Evolutionary conservation across 2,113 vertebrate genomes (phyloP), one percentile per base, ranked within the genome.

Genomic region (Prunella himalayana): DNA sequence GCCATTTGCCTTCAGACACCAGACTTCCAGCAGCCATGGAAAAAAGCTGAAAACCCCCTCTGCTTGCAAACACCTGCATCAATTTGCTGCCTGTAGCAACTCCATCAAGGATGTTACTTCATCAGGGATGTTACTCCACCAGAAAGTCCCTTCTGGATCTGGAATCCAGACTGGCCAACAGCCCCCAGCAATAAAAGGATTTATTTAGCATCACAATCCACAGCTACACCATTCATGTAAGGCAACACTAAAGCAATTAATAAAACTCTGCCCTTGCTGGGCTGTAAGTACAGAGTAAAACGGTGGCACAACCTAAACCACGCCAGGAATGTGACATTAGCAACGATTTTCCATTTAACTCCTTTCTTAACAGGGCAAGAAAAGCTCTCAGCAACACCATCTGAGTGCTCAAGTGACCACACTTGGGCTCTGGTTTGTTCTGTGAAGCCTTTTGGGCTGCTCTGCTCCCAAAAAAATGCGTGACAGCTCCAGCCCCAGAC

Each of bases 401-500:
- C 51, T 11, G 51, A 51, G 76, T 3, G 11, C 19, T 87, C 10
- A 41, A 72, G 41, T 15, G 60, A 65, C 77, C 71, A 60, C 66
- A 7, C n/a, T 63, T 2, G 24, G 80, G 56, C 87, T 54, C 76
- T 88, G 77, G 6, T 30, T 45, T 45, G 28, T 17, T 76, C 82
- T 24, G 53, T 13, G 15, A 66, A 71, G 81, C 13, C 82, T 77
- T 77, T 81, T 73, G 79, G 4, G 3, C 27, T 39, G 60, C 19
- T 83, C 91, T 54, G 88, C 88, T 80, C 83, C 83, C 31, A 54
- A 16, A 54, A 16, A 7, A 18, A 41, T 18, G 88, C 65, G 78
- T 92, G 94, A 86, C 82, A 80, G 94, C 85, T 73, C 77, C 77
- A 79, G 77, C 63, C 25, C 56, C 82, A 92, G 57, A 75, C 91